Evolutionary conservation across 2,113 vertebrate genomes (phyloP), one percentile per base, ranked within the genome.

Genomic region (Pseudolaguvia tuberculata): DNA sequence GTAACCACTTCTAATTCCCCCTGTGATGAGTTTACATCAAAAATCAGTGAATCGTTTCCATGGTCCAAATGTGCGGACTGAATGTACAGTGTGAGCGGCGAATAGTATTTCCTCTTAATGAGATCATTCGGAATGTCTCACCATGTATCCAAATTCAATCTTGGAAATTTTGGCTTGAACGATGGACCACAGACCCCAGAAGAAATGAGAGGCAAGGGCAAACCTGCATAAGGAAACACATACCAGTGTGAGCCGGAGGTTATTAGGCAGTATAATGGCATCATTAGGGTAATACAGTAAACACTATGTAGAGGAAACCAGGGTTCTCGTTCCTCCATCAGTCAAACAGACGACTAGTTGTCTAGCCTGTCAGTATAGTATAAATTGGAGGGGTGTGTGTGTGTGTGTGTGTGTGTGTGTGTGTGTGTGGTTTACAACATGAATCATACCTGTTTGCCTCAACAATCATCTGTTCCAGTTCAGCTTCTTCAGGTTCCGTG

Each of bases 181-280:
- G 68, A 95, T 92, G 77, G 96, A 96, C 96, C 96, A 98, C 51
- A 98, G 84, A 3, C 95, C 96, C 96, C 96, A 98, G 70, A 97
- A 91, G 82, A 97, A 97, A 82, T 98, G 95, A 4, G 96, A 97
- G 0, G 96, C 95, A 79, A 97, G 76, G 0, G 93, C 91, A 61
- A 91, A 98, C 80, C 96, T 98, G 76, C 31, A 42, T 11, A 25
- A 21, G 50, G 56, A 23, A 47, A 47, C 15, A n/a, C 17, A 29
- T 23, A 23, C 39, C 39, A n/a, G 0, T 25, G n/a, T 25, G 12
- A 25, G 12, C 13, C 7, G 47, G 63, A 67, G 55, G 14, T 53
- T 15, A 69, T n/a, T 11, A 52, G 4, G 8, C 1, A 67, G 23
- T 25, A 51, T 31, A 51, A 58, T 31, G 29, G 18, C 29, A 61